phyloP scores from a whole-genome alignment of 2,888 invertebrate species.

The Seira sanloemensis region DNA sequence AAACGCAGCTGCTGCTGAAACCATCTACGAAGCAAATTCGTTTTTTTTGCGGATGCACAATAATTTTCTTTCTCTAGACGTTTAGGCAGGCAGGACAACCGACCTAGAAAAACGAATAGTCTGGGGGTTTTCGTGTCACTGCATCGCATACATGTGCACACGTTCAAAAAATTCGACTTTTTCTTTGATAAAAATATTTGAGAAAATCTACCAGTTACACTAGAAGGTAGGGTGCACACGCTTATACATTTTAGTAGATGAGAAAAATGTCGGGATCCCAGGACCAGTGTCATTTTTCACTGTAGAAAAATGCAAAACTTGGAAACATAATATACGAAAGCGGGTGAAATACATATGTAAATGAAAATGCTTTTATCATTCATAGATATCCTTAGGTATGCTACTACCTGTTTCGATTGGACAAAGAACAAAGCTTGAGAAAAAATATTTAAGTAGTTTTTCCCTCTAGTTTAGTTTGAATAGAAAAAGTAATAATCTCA shows the following conservation, averaged over 20 bases:
- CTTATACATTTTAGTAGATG: constrained; percentile 6
- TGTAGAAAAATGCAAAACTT: constrained; percentile 47
- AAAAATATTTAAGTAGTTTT: not conserved
- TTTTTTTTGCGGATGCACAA: not conserved
- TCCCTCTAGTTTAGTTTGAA: not conserved
- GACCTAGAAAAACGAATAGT: constrained; percentile 27
- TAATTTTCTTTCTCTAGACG: not conserved
- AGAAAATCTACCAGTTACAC: not conserved
- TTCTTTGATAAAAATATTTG: not conserved
- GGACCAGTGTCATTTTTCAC: constrained; percentile 47
- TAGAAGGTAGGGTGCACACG: not conserved
- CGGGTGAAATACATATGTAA: constrained; percentile 22
- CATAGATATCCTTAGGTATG: not conserved
- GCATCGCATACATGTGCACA: constrained; percentile 32
- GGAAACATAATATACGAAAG: no score
- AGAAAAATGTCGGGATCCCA: not conserved
- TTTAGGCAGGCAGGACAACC: constrained; percentile 34
- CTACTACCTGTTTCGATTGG: not conserved
- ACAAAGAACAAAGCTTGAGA: not conserved
- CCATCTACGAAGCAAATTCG: constrained; percentile 12
- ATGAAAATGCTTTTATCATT: constrained; percentile 44
- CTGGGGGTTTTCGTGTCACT: constrained; percentile 24
- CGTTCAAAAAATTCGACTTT: not conserved
- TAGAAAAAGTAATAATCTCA: constrained; percentile 40
- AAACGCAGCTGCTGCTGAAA: not conserved